phyloP scores from a whole-genome alignment of 2,113 vertebrate genomes.

The Symphodus melops region DNA sequence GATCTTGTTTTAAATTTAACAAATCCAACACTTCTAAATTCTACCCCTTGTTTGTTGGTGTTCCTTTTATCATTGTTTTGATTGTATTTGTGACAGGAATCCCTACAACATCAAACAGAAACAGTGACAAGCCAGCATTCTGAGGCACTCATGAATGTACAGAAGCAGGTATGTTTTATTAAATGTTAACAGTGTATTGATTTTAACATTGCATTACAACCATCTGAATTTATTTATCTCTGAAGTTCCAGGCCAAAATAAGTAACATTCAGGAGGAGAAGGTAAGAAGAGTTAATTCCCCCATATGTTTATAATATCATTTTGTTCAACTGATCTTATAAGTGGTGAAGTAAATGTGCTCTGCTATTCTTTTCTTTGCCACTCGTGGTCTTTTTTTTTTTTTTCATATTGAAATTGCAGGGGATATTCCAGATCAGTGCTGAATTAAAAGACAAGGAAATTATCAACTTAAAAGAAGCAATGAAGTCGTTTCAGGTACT shows the following conservation, averaged over 20 bases:
- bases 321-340: slow-evolving; percentile 51
- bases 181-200: background rate
- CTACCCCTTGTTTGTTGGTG: background rate
- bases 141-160: slow-evolving; percentile 84
- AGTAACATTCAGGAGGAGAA: slow-evolving; percentile 90
- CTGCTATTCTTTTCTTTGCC: slow-evolving; percentile 55
- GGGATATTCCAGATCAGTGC: slow-evolving; percentile 88
- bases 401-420: slow-evolving; percentile 76
- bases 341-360: slow-evolving; percentile 41
- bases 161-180: slow-evolving; percentile 88
- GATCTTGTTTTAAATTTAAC: background rate
- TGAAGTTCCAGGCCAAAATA: slow-evolving; percentile 89
- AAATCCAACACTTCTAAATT: background rate
- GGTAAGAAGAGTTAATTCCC: slow-evolving; percentile 78
- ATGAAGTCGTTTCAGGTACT: slow-evolving; percentile 93
- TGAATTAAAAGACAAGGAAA: slow-evolving; percentile 94
- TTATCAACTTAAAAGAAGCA: slow-evolving; percentile 90
- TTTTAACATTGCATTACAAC: background rate
- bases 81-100: slow-evolving; percentile 51
- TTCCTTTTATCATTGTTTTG: background rate
- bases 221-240: background rate
- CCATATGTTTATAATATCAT: slow-evolving; percentile 2
- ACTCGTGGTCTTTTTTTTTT: slow-evolving; percentile 4
- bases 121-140: slow-evolving; percentile 83
- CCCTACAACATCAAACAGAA: slow-evolving; percentile 77